These are phyloP conservation scores for Drosophila persimilis DNA, from an alignment of 1,140 invertebrate species.

Conservation along the genomic window DNA sequence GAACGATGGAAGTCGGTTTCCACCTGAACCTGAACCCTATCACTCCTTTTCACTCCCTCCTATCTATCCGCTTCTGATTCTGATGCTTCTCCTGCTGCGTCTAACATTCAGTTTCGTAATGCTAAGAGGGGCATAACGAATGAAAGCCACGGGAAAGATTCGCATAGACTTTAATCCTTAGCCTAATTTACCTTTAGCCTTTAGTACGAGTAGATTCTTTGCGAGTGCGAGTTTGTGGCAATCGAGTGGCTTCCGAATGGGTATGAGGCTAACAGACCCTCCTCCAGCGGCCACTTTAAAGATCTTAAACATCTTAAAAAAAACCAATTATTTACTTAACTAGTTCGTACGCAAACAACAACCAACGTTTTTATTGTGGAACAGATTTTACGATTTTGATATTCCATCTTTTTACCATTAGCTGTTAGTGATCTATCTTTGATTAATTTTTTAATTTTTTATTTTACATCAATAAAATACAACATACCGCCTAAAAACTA, in stretches of 20 bases:
- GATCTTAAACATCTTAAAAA: slow-evolving; percentile 26
- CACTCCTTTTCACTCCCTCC: not conserved
- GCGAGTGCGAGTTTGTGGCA: slow-evolving; percentile 27
- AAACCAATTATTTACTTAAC: slow-evolving; percentile 57
- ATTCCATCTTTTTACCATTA: slow-evolving; percentile 59
- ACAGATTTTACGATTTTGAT: slow-evolving; percentile 60
- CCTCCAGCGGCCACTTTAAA: slow-evolving; percentile 57
- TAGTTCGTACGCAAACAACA: slow-evolving; percentile 64
- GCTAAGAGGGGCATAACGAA: slow-evolving; percentile 34
- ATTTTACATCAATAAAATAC: slow-evolving; percentile 77
- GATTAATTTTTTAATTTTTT: slow-evolving; percentile 67
- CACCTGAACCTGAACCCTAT: no score
- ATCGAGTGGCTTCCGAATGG: slow-evolving; percentile 65
- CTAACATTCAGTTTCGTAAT: slow-evolving; percentile 66
- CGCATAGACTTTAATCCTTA: slow-evolving; percentile 60
- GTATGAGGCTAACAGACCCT: slow-evolving; percentile 27
- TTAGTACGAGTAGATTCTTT: slow-evolving; percentile 20
- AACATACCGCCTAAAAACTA: slow-evolving; percentile 58
- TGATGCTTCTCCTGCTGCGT: slow-evolving; percentile 44
- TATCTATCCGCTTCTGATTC: not conserved
- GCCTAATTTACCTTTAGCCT: slow-evolving; percentile 55
- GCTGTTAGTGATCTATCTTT: slow-evolving; percentile 57
- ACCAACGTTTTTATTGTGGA: slow-evolving; percentile 29
- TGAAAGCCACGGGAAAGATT: slow-evolving; percentile 63
- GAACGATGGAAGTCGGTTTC: not conserved